Conservation (phyloP, 2,113 vertebrate genomes). For the Hippocampus barbouri region DNA sequence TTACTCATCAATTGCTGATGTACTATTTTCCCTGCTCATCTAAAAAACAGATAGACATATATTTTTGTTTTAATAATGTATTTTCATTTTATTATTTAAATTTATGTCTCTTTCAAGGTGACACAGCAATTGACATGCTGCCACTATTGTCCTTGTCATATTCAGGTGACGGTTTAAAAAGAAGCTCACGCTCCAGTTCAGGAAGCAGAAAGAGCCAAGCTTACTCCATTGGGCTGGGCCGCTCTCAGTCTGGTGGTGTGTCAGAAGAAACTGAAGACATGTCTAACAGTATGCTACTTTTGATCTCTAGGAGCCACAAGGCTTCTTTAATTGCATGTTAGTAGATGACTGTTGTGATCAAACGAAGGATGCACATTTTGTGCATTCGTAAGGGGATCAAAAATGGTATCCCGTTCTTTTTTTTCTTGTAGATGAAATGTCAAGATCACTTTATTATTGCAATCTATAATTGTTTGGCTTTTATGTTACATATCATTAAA, state of each 20-base stretch:
- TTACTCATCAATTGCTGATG: too few species aligned
- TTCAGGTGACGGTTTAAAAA: slow-evolving; percentile 69
- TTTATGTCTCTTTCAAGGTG: too few species aligned
- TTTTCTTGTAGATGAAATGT: neutral
- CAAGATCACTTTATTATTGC: neutral
- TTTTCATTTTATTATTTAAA: too few species aligned
- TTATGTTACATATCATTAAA: neutral
- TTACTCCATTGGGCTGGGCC: slow-evolving; percentile 69
- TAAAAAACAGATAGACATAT: too few species aligned
- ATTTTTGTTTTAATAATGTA: too few species aligned
- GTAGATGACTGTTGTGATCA: neutral
- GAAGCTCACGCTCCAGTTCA: slow-evolving; percentile 67
- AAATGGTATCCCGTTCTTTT: neutral
- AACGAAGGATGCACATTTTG: neutral
- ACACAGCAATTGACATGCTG: too few species aligned
- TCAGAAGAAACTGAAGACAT: slow-evolving; percentile 68
- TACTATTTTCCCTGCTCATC: too few species aligned
- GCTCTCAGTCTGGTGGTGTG: slow-evolving; percentile 70
- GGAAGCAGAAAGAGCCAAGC: slow-evolving; percentile 70
- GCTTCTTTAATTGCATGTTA: neutral
- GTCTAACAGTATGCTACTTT: slow-evolving; percentile 66
- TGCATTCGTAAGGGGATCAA: too few species aligned
- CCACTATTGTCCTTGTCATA: neutral
- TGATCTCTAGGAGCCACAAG: neutral
- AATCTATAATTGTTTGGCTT: neutral